Percentiles rank a stretch among this genome's conserved stretches.
phyloP scores from a whole-genome alignment of 2,797 vertebrate species.

The Loris lydekkerianus region DNA sequence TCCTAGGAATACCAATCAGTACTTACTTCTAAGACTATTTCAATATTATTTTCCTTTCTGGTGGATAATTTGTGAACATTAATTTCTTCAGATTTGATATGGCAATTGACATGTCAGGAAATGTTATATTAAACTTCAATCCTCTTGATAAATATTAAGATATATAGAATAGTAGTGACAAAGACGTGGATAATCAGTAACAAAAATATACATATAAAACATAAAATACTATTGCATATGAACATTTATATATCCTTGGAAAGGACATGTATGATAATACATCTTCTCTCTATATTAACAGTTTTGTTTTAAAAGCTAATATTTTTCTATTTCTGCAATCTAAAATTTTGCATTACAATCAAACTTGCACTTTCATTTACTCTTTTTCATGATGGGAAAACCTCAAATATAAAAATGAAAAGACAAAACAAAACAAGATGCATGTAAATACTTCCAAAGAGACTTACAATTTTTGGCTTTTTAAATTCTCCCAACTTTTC shows the following conservation, averaged over 20 bases:
- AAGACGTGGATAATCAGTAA: not conserved
- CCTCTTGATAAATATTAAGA: not conserved
- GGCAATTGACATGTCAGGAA: conserved; percentile 9
- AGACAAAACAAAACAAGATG: not conserved
- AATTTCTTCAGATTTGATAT: conserved; percentile 42
- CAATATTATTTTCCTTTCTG: conserved; percentile 49
- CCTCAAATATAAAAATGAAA: not conserved
- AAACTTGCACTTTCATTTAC: not conserved
- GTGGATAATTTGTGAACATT: conserved; percentile 33
- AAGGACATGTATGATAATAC: not conserved
- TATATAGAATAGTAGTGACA: not conserved
- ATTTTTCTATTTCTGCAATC: not conserved
- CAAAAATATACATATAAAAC: not conserved
- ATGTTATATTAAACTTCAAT: conserved; percentile 36
- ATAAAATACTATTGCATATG: not conserved
- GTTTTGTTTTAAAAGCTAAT: conserved; percentile 18
- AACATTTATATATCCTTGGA: not conserved
- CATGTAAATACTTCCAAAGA: not conserved
- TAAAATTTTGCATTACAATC: not conserved
- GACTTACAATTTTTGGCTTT: not conserved
- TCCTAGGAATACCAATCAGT: not conserved
- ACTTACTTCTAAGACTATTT: conserved; percentile 59
- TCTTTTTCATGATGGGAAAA: not conserved
- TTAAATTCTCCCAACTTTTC: conserved; percentile 58
- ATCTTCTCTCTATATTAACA: not conserved